Conservation (phyloP, 2,797 vertebrate genomes). For the Syndactyla subalaris region DNA sequence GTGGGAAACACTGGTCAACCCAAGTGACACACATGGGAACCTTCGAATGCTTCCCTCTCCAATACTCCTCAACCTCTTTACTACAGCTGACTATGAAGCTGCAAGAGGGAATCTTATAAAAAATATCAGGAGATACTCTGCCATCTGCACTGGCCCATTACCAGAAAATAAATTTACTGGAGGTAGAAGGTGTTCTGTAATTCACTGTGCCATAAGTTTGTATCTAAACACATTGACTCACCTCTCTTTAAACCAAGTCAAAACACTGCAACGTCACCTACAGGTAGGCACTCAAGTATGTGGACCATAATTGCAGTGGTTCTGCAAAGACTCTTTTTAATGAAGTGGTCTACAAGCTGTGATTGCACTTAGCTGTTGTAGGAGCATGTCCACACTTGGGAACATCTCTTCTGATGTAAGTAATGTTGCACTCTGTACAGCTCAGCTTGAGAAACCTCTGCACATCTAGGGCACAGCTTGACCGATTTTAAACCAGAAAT, state of each 20-base stretch:
- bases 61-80: neutral
- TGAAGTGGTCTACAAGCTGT: neutral
- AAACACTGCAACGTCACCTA: neutral
- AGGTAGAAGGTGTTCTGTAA: neutral
- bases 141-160: neutral
- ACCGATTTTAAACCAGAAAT: conserved; percentile 20
- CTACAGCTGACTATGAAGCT: neutral
- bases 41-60: neutral
- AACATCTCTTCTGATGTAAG: neutral
- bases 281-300: neutral
- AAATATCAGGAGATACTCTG: neutral
- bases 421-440: neutral
- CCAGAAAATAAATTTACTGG: neutral
- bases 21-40: neutral
- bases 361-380: neutral
- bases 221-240: neutral
- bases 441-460: neutral
- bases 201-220: neutral
- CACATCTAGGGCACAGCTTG: neutral
- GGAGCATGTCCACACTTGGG: neutral
- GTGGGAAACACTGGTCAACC: neutral
- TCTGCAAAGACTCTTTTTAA: neutral
- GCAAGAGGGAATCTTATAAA: neutral
- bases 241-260: neutral
- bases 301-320: no score